phyloP scores from a whole-genome alignment of 2,797 vertebrate species.

The Tragopan temminckii region DNA sequence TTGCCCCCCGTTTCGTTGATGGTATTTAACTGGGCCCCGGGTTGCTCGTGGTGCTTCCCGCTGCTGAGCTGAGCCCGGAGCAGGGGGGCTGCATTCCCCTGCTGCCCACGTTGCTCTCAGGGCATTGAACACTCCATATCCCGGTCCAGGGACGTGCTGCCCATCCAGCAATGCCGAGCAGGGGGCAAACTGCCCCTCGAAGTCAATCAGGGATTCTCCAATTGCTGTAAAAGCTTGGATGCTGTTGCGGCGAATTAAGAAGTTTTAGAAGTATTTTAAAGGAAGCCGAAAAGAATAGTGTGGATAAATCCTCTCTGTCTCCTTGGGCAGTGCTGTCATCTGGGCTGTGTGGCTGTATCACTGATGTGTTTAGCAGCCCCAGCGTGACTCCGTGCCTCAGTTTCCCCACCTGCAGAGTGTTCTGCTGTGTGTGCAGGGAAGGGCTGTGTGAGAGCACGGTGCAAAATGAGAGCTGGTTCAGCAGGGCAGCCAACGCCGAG shows the following conservation, averaged over 20 bases:
- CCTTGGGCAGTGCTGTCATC: slow-evolving; percentile 25
- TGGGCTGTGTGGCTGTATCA: background rate
- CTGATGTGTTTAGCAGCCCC: background rate
- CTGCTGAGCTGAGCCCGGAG: background rate
- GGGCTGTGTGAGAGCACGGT: background rate
- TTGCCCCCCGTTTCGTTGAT: background rate
- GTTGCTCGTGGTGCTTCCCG: background rate
- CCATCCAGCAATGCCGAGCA: background rate
- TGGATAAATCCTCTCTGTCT: background rate
- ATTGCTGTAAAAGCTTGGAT: background rate
- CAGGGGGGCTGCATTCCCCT: background rate
- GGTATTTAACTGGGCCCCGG: background rate
- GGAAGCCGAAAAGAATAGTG: background rate
- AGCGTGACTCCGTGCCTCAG: background rate
- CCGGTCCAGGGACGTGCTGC: background rate
- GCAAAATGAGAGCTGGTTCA: slow-evolving; percentile 2
- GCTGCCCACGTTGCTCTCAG: background rate
- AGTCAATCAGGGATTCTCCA: background rate
- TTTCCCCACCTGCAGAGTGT: background rate
- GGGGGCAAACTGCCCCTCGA: background rate
- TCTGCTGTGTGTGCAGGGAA: background rate
- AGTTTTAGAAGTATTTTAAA: slow-evolving; percentile 22
- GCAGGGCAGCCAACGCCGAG: background rate
- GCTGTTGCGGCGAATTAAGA: background rate
- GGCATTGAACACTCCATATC: background rate